Percentiles rank a stretch among this genome's conserved stretches.
These are phyloP conservation scores for Grantiella picta DNA, from an alignment of 2,113 vertebrate genomes.

Conservation along the genomic window DNA sequence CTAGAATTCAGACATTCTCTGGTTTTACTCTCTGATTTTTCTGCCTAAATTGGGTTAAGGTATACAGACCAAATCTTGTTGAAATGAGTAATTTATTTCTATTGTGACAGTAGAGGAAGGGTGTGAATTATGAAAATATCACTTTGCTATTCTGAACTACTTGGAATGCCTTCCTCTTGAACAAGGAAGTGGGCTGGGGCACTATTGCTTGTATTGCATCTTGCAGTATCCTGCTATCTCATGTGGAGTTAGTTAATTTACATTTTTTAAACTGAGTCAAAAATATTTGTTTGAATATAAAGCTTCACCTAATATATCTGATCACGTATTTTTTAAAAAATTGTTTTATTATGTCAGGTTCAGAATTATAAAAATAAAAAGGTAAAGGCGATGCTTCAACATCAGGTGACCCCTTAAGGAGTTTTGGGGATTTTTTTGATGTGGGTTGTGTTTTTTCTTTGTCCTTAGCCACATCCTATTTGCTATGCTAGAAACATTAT, in stretches of 20 bases:
- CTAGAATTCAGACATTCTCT: not conserved
- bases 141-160: not conserved
- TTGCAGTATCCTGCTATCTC: not conserved
- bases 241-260: not conserved
- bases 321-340: not conserved
- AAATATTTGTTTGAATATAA: not conserved
- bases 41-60: not conserved
- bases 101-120: not conserved
- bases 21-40: not conserved
- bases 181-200: not conserved
- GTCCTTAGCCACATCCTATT: not conserved
- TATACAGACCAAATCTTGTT: not conserved
- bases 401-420: not conserved
- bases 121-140: not conserved
- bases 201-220: not conserved
- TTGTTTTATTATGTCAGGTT: not conserved
- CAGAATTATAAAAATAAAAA: not conserved
- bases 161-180: not conserved
- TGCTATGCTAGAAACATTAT: not conserved
- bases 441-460: not conserved
- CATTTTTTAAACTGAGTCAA: not conserved
- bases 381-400: not conserved
- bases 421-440: fast-evolving
- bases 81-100: not conserved
- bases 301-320: not conserved